Percentiles rank a stretch among this genome's conserved stretches.
Conservation (phyloP, 2,113 vertebrate genomes). For the Apodemus sylvaticus region DNA sequence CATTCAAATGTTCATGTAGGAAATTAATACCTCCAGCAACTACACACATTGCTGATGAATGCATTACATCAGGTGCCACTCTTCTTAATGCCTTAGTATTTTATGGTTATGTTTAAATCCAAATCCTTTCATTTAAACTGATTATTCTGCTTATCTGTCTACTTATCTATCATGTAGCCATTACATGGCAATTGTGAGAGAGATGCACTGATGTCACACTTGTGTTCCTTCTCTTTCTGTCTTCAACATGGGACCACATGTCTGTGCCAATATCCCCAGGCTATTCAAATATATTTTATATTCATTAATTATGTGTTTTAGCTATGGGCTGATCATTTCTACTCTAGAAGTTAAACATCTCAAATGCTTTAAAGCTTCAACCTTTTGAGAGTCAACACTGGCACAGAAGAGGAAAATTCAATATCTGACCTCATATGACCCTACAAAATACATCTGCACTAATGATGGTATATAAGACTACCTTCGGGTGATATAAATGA, state of each 20-base stretch:
- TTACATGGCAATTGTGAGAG: not conserved
- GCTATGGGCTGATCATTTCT: not conserved
- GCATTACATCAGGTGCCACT: not conserved
- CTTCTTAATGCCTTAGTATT: not conserved
- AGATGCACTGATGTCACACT: not conserved
- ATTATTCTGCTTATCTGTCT: not conserved
- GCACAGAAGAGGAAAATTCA: not conserved
- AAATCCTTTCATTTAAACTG: not conserved
- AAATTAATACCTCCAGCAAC: not conserved
- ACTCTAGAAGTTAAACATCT: not conserved
- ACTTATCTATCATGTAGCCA: not conserved
- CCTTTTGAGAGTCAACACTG: not conserved
- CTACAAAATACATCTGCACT: not conserved
- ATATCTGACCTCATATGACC: not conserved
- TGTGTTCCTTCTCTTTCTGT: not conserved
- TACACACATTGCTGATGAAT: not conserved
- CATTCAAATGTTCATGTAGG: not conserved
- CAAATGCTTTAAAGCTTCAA: not conserved
- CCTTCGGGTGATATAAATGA: not conserved
- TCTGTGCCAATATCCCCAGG: not conserved
- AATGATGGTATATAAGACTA: not conserved
- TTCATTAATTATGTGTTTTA: not conserved
- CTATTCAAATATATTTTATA: conserved; percentile 12
- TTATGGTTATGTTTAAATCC: not conserved
- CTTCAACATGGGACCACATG: not conserved